These are phyloP conservation scores for Ectropis crepuscularia DNA, from an alignment of 2,888 invertebrate genomes.

Conservation along the genomic window DNA sequence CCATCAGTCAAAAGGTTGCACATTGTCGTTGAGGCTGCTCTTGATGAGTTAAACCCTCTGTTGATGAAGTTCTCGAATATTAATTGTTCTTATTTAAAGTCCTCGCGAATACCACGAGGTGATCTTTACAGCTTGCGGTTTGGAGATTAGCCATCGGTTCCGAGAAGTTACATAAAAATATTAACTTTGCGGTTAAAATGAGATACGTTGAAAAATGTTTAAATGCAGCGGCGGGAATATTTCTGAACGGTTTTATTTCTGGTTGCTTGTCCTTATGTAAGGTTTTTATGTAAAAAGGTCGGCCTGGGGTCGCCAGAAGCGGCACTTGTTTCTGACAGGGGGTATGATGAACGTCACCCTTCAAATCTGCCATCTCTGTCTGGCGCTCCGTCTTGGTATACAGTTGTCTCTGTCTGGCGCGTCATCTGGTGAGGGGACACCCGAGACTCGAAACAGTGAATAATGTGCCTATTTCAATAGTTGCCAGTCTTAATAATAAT, in stretches of 20 bases:
- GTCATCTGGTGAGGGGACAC: constrained; percentile 81
- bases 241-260: constrained; percentile 34
- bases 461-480: constrained; percentile 70
- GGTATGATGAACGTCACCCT: constrained; percentile 78
- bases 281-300: constrained; percentile 58
- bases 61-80: constrained; percentile 74
- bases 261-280: constrained; percentile 31
- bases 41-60: constrained; percentile 71
- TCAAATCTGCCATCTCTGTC: constrained; percentile 60
- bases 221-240: constrained; percentile 46
- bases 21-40: constrained; percentile 62
- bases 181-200: constrained; percentile 60
- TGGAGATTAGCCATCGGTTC: constrained; percentile 74
- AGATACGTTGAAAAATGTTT: constrained; percentile 49
- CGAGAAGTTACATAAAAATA: constrained; percentile 67
- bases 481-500: constrained; percentile 67
- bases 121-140: constrained; percentile 77
- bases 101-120: constrained; percentile 64
- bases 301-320: constrained; percentile 76
- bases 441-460: constrained; percentile 81
- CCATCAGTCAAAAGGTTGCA: constrained; percentile 63
- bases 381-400: constrained; percentile 67
- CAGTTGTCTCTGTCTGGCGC: constrained; percentile 59
- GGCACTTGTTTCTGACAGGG: constrained; percentile 79
- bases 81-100: constrained; percentile 80